Evolutionary conservation across 2,888 invertebrate species (phyloP), one percentile per base, ranked within the genome.

Genomic region (Cerastis rubricosa): DNA sequence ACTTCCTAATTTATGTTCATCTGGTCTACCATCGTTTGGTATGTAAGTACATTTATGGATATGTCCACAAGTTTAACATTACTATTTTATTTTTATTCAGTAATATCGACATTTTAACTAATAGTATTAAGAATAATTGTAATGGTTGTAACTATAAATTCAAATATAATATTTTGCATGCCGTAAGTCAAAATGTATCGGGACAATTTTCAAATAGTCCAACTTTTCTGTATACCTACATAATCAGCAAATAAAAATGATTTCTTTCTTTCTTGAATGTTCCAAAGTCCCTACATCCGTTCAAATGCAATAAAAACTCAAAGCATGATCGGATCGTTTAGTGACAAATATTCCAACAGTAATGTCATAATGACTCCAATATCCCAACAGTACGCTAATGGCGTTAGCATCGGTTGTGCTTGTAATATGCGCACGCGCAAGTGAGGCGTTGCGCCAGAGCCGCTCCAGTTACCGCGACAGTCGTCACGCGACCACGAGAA

Each of bases 391-490:
- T 57, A 29, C 61, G 22, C 49, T 76, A 74, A 79, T 57, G 63
- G 29, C 49, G 35, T 75, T 51, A 43, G 47, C 49, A 43, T 59
- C 61, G 47, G 40, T 40, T 71, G 64, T 76, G 67, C 69, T 78
- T 71, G 71, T 76, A 61, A 71, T 78, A 77, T 86, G 86, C 75
- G 77, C 76, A 59, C 25, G 75, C 66, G 84, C 86, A 72, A 73
- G 77, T 86, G 77, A 80, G 80, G 61, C 87, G 63, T 81, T 83
- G 76, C 84, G 84, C 76, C 76, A 72, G 87, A 70, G 74, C 59
- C 78, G 86, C 86, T 86, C 86, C 69, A 86, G 78, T 86, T 86
- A 78, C 74, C 25, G 79, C 73, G 57, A 45, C 54, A 64, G 78
- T 35, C 67, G 83, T 73, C 76, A 86, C 85, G 85, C 86, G 80